Conservation (phyloP, 2,113 vertebrate genomes). For the Zingel zingel region DNA sequence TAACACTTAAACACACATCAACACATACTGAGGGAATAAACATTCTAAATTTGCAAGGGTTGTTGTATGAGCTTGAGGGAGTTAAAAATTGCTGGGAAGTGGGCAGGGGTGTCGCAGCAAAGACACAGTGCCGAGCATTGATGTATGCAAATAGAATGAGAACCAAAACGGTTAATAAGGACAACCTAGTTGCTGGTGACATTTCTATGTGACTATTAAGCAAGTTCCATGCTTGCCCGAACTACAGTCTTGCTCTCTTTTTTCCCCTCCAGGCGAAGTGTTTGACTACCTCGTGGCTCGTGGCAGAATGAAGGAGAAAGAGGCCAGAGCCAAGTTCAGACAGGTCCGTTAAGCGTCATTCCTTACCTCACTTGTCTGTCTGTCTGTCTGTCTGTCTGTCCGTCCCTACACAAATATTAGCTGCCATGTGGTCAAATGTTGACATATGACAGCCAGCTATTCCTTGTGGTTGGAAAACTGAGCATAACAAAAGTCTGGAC, state of each 20-base stretch:
- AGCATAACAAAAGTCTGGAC: background rate
- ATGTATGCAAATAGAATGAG: background rate
- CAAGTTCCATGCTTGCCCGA: background rate
- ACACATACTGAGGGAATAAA: background rate
- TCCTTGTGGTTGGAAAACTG: background rate
- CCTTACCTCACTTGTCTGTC: background rate
- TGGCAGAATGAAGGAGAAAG: slow-evolving; percentile 94
- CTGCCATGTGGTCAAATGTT: background rate
- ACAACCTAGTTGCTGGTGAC: background rate
- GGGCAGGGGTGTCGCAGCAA: background rate
- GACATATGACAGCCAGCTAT: background rate
- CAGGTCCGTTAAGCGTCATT: slow-evolving; percentile 66
- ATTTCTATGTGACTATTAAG: background rate
- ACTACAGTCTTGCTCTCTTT: background rate
- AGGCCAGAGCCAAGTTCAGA: slow-evolving; percentile 87
- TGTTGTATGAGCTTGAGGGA: background rate
- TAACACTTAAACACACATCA: background rate
- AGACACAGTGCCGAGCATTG: background rate
- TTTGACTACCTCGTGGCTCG: slow-evolving; percentile 95
- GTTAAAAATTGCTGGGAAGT: background rate
- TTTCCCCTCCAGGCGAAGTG: slow-evolving; percentile 77
- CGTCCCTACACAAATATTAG: background rate
- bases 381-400: background rate
- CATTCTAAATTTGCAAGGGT: background rate
- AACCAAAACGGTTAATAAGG: background rate